Base-by-base conservation (phyloP, 1,140 invertebrate genomes). In the Hycleus cichorii region DNA sequence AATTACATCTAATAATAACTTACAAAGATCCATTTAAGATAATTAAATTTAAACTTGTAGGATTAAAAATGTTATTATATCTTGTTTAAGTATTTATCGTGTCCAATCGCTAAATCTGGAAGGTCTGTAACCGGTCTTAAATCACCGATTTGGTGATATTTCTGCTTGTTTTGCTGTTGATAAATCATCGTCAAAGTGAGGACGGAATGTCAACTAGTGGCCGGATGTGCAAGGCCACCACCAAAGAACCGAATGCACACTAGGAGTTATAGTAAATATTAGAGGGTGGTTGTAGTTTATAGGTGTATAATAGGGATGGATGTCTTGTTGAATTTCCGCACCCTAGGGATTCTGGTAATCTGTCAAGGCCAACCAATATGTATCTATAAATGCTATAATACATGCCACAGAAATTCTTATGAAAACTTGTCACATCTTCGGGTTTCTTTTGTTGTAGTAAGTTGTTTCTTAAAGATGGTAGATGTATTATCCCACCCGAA, bases 371-470 rank as follows among this genome's bases (percentile, higher is more conserved):
- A 12, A 51, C 58, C 24, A 55, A 57, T 32, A 7, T 32, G 32
- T 7, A 32, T 32, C 9, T 12, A 46, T 46, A 24, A 11, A 24
- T 46, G 11, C 39, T 42, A 52, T 42, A 10, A 9, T 43, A 43
- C 44, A 52, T 52, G 25, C 12, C 10, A 4, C 18, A 18, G 18
- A 42, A 53, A 54, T 40, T 51, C 38, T 12, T 25, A 45, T 43
- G 42, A 27, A 25, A 39, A 49, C 47, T 60, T 60, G 58, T 55
- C 58, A 60, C 58, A 60, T 60, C 51, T 60, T 51, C 52, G 49
- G 7, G 7, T 32, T 7, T 47, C 51, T 55, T 49, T 60, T 60
- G 58, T 50, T n/a, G 44, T 46, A 18, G 24, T 39, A 24, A 56
- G 7, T 47, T 42, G 45, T 32, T 32, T 32, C 18, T 18, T 18